Evolutionary conservation across 2,888 invertebrate species (phyloP).

Genomic region (Pterostichus madidus): DNA sequence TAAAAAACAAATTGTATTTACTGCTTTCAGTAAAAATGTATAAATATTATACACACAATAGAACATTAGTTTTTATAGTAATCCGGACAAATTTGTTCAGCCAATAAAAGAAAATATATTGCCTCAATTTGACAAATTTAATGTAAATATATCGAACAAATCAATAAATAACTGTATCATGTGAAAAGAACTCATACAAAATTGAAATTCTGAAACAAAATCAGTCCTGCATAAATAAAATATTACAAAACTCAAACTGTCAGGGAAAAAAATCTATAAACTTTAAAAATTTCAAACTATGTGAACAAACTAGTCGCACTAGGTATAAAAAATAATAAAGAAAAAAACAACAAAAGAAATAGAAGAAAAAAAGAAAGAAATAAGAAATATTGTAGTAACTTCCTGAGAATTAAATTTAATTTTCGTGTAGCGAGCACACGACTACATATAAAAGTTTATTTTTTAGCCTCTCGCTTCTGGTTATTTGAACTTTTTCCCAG

Average conservation of each 20-base stretch:
- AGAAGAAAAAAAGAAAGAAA: constrained; percentile 33
- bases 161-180: constrained; percentile 19
- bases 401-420: constrained; percentile 57
- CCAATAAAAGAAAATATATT: constrained; percentile 40
- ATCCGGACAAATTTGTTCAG: constrained; percentile 23
- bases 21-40: constrained; percentile 27
- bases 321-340: constrained; percentile 53
- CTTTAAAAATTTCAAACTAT: constrained; percentile 53
- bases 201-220: constrained; percentile 16
- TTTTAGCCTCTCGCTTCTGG: constrained; percentile 53
- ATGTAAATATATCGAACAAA: not conserved
- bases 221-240: constrained; percentile 23
- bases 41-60: constrained; percentile 13
- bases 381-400: constrained; percentile 49
- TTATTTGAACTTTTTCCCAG: constrained; percentile 62
- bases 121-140: constrained; percentile 8
- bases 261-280: constrained; percentile 22
- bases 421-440: constrained; percentile 51
- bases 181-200: not conserved
- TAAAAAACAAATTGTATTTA: constrained; percentile 9
- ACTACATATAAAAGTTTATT: constrained; percentile 63
- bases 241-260: constrained; percentile 48
- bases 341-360: constrained; percentile 48
- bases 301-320: constrained; percentile 2
- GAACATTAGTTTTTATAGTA: constrained; percentile 34